phyloP scores from a whole-genome alignment of 2,888 invertebrate species.

The Oxycera nigricornis region DNA sequence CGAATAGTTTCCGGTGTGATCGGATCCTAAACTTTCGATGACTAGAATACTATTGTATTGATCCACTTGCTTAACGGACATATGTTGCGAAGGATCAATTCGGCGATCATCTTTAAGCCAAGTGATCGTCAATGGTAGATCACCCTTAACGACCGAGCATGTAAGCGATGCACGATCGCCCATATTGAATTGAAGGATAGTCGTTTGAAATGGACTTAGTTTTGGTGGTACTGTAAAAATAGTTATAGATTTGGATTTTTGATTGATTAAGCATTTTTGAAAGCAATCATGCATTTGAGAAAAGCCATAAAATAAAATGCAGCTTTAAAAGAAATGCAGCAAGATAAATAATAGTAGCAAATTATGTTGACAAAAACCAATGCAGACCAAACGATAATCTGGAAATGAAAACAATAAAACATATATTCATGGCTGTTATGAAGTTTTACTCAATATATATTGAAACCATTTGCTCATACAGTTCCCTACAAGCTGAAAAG shows the following conservation, averaged over 20 bases:
- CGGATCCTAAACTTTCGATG: constrained; percentile 76
- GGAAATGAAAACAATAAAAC: too few species aligned
- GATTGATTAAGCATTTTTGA: too few species aligned
- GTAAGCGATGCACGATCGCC: constrained; percentile 77
- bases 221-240: constrained; percentile 73
- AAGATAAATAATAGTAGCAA: not conserved
- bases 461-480: too few species aligned
- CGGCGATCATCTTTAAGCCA: constrained; percentile 79
- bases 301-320: constrained; percentile 4
- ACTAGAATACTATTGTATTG: constrained; percentile 79
- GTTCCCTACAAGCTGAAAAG: too few species aligned
- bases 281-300: not conserved
- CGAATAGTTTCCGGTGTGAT: constrained; percentile 80
- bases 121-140: constrained; percentile 75
- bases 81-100: constrained; percentile 69
- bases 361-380: not conserved
- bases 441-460: too few species aligned
- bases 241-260: constrained; percentile 4
- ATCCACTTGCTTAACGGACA: constrained; percentile 76
- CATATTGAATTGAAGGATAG: constrained; percentile 73
- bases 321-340: not conserved
- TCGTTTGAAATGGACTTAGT: constrained; percentile 75
- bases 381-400: too few species aligned
- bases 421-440: too few species aligned
- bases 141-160: constrained; percentile 78